These are phyloP conservation scores for Agriopis marginaria DNA, from an alignment of 2,888 invertebrate species.

Conservation along the genomic window DNA sequence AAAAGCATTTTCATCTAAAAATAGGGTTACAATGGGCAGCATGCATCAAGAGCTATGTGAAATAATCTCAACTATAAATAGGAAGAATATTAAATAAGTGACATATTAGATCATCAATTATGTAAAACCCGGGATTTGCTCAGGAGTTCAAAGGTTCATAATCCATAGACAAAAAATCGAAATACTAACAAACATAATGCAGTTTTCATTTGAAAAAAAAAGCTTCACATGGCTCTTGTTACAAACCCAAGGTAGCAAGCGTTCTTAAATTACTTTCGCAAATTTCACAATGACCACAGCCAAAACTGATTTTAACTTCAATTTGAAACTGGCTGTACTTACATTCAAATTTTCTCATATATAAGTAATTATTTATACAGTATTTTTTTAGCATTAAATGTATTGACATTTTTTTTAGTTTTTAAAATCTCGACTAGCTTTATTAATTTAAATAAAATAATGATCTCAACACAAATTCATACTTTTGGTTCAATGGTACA, in stretches of 20 bases:
- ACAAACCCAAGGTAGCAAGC: slow-evolving; percentile 16
- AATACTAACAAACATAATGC: too few relatives aligned
- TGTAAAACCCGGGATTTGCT: neutral
- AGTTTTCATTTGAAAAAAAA: neutral
- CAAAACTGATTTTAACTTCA: slow-evolving; percentile 13
- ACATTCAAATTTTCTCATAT: slow-evolving; percentile 16
- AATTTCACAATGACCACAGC: slow-evolving; percentile 25
- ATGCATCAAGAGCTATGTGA: slow-evolving; percentile 23
- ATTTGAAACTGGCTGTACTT: slow-evolving; percentile 13
- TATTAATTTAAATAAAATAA: slow-evolving; percentile 25
- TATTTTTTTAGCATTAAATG: slow-evolving; percentile 38
- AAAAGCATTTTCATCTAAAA: slow-evolving; percentile 36
- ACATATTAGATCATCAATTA: too few relatives aligned
- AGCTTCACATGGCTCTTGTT: slow-evolving; percentile 4
- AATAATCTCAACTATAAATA: neutral
- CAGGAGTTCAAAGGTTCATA: neutral
- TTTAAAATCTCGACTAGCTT: slow-evolving; percentile 40
- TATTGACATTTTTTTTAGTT: slow-evolving; percentile 43
- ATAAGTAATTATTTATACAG: slow-evolving; percentile 28
- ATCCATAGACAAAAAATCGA: neutral
- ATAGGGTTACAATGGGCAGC: slow-evolving; percentile 22
- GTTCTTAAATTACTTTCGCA: slow-evolving; percentile 22
- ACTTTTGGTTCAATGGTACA: slow-evolving; percentile 26
- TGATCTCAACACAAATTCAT: slow-evolving; percentile 17
- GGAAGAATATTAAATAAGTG: neutral